Evolutionary conservation across 2,888 invertebrate species (phyloP).

Genomic region (Eristalinus sepulchralis): DNA sequence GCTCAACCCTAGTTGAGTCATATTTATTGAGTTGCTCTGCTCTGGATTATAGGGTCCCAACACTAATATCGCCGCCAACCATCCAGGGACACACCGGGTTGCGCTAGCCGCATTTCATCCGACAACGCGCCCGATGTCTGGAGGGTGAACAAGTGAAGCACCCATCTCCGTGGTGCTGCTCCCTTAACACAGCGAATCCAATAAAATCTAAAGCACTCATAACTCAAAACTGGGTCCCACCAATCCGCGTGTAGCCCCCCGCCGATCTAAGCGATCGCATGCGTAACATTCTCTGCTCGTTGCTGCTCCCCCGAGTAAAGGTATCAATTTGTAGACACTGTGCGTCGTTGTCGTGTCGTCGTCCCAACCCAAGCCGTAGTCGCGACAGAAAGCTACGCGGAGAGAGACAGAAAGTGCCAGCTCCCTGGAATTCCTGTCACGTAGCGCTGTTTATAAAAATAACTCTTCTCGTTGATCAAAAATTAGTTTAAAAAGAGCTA

Average conservation of each 20-base stretch:
- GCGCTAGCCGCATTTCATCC: constrained; percentile 20
- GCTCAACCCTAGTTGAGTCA: constrained; percentile 67
- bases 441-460: constrained; percentile 81
- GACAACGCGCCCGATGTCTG: constrained; percentile 39
- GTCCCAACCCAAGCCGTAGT: not conserved
- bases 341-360: not conserved
- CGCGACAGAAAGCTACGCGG: not conserved
- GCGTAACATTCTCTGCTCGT: constrained; percentile 29
- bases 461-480: constrained; percentile 76
- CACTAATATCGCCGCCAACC: constrained; percentile 52
- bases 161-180: constrained; percentile 36
- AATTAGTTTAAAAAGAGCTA: constrained; percentile 70
- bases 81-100: constrained; percentile 35
- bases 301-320: constrained; percentile 9
- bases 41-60: constrained; percentile 58
- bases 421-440: constrained; percentile 78
- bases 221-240: constrained; percentile 49
- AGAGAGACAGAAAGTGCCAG: constrained; percentile 1
- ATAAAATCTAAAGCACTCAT: constrained; percentile 59
- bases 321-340: constrained; percentile 30
- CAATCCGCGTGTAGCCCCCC: not conserved
- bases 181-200: constrained; percentile 22
- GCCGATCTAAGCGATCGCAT: constrained; percentile 34
- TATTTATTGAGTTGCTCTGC: constrained; percentile 64
- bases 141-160: constrained; percentile 54